Conservation (phyloP, 2,888 invertebrate species). For the Lasioglossum lativentre region DNA sequence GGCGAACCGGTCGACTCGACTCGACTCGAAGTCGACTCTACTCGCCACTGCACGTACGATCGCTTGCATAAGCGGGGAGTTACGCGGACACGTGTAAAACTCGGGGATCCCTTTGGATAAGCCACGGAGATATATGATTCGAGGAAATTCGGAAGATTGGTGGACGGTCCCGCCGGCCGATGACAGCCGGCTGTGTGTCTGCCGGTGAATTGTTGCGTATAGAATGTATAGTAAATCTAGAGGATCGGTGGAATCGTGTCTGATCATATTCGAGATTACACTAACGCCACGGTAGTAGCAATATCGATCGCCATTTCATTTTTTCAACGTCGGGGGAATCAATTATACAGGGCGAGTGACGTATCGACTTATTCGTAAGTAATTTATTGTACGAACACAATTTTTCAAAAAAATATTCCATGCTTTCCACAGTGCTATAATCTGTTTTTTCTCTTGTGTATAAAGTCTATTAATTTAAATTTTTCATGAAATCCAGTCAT, state of each 20-base stretch:
- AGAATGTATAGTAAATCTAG: constrained; percentile 12
- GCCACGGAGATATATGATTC: constrained; percentile 35
- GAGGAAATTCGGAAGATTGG: constrained; percentile 40
- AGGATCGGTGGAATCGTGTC: background rate
- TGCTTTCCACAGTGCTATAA: too few relatives aligned
- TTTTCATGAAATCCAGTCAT: too few relatives aligned
- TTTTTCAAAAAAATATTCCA: background rate
- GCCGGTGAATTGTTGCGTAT: constrained; percentile 8
- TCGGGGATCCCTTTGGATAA: constrained; percentile 34
- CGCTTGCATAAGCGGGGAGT: constrained; percentile 58
- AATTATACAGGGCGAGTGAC: background rate
- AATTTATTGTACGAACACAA: background rate
- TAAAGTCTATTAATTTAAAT: too few relatives aligned
- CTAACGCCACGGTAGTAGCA: background rate
- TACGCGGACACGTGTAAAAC: constrained; percentile 48
- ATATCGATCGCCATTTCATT: background rate
- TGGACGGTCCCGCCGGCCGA: constrained; percentile 11
- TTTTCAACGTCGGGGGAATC: background rate
- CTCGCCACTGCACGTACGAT: constrained; percentile 49
- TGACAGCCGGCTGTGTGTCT: constrained; percentile 9
- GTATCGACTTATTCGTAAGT: background rate
- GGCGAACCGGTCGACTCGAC: background rate
- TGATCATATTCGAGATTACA: background rate
- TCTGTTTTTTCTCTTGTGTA: too few relatives aligned
- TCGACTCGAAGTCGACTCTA: constrained; percentile 53